Evolutionary conservation across 2,797 vertebrate species (phyloP), one percentile per base, ranked within the genome.

Genomic region (Podargus strigoides): DNA sequence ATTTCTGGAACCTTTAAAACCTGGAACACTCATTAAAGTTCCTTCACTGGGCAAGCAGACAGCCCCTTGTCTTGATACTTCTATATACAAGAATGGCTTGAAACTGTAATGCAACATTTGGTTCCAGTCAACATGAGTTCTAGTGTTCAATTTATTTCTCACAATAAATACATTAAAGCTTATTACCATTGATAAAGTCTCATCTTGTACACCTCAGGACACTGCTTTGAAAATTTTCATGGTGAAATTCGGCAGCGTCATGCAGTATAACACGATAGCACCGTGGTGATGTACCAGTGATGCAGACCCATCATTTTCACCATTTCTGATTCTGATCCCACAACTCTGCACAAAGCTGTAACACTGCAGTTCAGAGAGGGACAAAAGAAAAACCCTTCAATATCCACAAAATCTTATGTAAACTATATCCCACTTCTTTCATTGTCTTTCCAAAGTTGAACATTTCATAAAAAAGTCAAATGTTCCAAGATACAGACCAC

Each of bases 201-300:
- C 42, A 34, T 74, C 84, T 85, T 46, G 77, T 62, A 85, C 86
- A 89, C 85, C 93, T 93, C 92, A 91, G 32, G 93, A 91, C 32
- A 84, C 41, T 0, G 13, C 91, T 96, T 89, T 95, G 92, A 97
- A 95, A 86, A 81, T 46, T 81, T 95, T 59, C 78, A 83, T 72
- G 46, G 34, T 85, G 62, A 96, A 94, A 89, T 85, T 5, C 5
- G 3, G 90, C 77, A 93, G 69, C 12, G 59, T 73, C 90, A 70
- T 12, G 58, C 14, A 60, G 67, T 26, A 55, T 79, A 94, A 92
- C 6, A 26, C 7, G 14, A 9, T 68, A 94, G 89, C 23, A 24
- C 41, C 37, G 44, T 2, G 1, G 47, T 34, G 81, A 77, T 5
- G 3, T 34, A 15, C 23, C 22, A 37, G 34, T 30, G 53, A 73